phyloP scores from a whole-genome alignment of 2,113 vertebrate species.

The Taurulus bubalis region DNA sequence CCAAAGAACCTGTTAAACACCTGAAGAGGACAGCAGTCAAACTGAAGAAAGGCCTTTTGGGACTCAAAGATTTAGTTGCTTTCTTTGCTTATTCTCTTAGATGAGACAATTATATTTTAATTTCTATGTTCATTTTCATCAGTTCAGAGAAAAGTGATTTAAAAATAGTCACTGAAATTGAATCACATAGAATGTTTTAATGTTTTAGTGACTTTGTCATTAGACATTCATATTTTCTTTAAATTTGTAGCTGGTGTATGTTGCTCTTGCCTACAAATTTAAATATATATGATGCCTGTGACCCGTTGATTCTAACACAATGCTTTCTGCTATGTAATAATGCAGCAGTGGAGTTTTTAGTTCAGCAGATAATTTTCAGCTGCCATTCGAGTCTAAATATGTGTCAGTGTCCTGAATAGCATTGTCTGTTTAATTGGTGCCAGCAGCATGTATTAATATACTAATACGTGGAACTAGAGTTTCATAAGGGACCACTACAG shows the following conservation, averaged over 20 bases:
- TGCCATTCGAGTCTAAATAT: constrained; percentile 3
- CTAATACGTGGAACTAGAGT: background rate
- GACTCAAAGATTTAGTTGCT: background rate
- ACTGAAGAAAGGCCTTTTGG: background rate
- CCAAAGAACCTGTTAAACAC: background rate
- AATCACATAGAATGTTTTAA: background rate
- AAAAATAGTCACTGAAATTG: background rate
- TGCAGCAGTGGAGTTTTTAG: constrained; percentile 1
- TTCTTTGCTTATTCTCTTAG: background rate
- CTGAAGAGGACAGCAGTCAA: background rate
- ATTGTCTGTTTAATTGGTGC: constrained; percentile 34
- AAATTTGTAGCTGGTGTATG: background rate
- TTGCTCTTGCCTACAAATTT: background rate
- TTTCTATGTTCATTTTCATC: background rate
- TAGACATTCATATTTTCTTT: background rate
- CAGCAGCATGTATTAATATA: constrained; percentile 9
- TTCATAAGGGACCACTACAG: background rate
- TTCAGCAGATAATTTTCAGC: background rate
- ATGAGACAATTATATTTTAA: background rate
- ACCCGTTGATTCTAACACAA: background rate
- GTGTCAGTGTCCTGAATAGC: background rate
- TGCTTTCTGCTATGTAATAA: constrained; percentile 11
- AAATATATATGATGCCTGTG: background rate
- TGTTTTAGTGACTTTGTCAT: background rate
- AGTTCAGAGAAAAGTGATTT: background rate